These are phyloP conservation scores for Cyrtodaria siliqua DNA, from an alignment of 2,888 invertebrate genomes.

Conservation along the genomic window DNA sequence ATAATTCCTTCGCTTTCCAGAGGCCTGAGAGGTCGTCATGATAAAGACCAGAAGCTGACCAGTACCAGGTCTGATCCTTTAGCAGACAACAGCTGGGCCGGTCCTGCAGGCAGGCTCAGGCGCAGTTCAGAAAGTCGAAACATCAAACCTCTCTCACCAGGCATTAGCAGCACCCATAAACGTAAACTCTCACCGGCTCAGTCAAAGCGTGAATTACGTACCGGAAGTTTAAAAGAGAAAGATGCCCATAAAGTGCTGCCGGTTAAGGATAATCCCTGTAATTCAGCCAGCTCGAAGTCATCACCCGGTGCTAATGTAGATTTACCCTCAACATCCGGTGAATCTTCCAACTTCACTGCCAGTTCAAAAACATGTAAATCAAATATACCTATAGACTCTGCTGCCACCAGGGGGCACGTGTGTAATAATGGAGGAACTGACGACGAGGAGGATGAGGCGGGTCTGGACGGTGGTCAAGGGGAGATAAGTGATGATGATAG, in stretches of 20 bases:
- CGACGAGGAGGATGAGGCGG: slow-evolving; percentile 33
- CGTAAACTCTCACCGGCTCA: background rate
- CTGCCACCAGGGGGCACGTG: background rate
- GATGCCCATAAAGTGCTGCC: background rate
- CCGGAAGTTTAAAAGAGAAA: background rate
- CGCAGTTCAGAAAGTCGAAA: background rate
- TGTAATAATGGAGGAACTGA: background rate
- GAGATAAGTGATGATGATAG: slow-evolving; percentile 38
- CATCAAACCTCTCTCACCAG: background rate
- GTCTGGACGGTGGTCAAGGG: slow-evolving; percentile 56
- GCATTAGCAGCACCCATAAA: background rate
- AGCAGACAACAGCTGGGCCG: slow-evolving; percentile 1
- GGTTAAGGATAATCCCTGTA: too few species aligned
- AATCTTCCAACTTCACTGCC: background rate
- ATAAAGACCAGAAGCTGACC: background rate
- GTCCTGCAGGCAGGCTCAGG: background rate
- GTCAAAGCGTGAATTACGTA: background rate
- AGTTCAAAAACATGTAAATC: background rate
- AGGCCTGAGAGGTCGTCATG: background rate
- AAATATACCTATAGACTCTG: background rate
- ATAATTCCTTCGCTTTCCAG: too few species aligned
- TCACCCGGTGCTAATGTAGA: background rate
- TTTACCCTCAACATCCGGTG: background rate
- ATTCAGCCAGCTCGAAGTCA: background rate
- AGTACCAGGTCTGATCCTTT: background rate